These are phyloP conservation scores for Phorcus lineatus DNA, from an alignment of 2,888 invertebrate genomes.

Conservation along the genomic window DNA sequence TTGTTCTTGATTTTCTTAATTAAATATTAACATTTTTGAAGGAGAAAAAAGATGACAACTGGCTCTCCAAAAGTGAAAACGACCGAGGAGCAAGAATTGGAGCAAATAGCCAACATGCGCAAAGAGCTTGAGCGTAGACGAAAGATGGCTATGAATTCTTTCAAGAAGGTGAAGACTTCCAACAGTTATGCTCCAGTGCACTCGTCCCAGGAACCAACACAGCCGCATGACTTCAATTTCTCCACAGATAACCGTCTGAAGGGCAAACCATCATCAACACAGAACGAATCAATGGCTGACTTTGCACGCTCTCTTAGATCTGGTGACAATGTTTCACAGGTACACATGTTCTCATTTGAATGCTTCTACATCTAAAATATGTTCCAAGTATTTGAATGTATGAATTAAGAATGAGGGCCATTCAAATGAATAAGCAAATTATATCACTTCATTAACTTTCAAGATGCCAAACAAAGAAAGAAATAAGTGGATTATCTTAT, in stretches of 20 bases:
- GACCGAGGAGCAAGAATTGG: constrained; percentile 69
- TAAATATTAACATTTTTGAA: neutral
- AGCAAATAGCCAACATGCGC: constrained; percentile 60
- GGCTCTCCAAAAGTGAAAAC: constrained; percentile 46
- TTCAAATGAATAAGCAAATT: no score
- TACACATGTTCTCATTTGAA: neutral
- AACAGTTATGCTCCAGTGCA: constrained; percentile 39
- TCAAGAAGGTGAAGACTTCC: constrained; percentile 49
- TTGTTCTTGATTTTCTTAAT: no score
- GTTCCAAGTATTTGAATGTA: no score
- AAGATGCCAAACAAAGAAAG: no score
- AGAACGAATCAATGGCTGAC: constrained; percentile 45
- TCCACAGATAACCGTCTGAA: constrained; percentile 67
- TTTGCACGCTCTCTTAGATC: constrained; percentile 56
- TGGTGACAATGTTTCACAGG: constrained; percentile 7
- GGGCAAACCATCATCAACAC: constrained; percentile 32
- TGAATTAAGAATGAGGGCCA: no score
- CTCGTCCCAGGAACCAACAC: constrained; percentile 50
- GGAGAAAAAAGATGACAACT: constrained; percentile 47
- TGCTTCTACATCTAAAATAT: neutral
- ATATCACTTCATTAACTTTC: no score
- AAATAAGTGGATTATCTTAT: no score
- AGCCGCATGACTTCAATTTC: constrained; percentile 65
- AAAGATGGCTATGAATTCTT: constrained; percentile 61
- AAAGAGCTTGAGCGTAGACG: constrained; percentile 59